Base-by-base conservation (phyloP, 2,797 vertebrate genomes). In the Sciurus carolinensis region DNA sequence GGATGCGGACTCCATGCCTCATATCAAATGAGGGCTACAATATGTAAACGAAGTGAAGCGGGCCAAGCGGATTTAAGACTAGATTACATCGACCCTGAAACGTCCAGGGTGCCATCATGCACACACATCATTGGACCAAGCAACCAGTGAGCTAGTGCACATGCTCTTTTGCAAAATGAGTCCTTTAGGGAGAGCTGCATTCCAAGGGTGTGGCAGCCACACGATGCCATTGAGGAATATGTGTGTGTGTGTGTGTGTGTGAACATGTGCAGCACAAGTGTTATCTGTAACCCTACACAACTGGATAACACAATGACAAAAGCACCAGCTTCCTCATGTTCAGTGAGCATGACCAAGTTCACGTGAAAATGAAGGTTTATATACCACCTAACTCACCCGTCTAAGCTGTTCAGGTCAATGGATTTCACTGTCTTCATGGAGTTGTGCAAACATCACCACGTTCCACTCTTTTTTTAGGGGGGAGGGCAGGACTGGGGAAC, bases 1-100 rank as follows among this genome's bases (percentile, higher is more conserved):
- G 33, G 13, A n/a, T 1, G 0, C 5, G 15, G 54, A 77, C 54
- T 12, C 1, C 18, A 2, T 3, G 6, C 1, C 0, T 30, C 2
- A 66, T 15, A 24, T 7, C 12, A 42, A n/a, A 52, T 52, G 54
- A 57, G 5, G 20, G 18, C 54, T 57, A 22, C 2, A 18, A 57
- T 22, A 7, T 17, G 24, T 8, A n/a, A 28, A 66, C 69, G 28
- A 47, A 67, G 77, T 36, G 30, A 72, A 57, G 36, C 28, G 11
- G 39, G 44, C 11, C 28, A 77, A 28, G 36, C 20, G 12, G 62
- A 73, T 62, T 54, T 14, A 30, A 30, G 62, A 15, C 12, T 4
- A 44, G 59, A 47, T 85, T 28, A 67, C 28, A 66, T 52, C 8
- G 72, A 66, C 52, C 33, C 10, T 14, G 1, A 33, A 54, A 62